Percentiles rank a stretch among this genome's conserved stretches.
These are phyloP conservation scores for Agelas oroides DNA, from an alignment of 37 sponge, comb jelly and placozoan genomes.

Conservation along the genomic window DNA sequence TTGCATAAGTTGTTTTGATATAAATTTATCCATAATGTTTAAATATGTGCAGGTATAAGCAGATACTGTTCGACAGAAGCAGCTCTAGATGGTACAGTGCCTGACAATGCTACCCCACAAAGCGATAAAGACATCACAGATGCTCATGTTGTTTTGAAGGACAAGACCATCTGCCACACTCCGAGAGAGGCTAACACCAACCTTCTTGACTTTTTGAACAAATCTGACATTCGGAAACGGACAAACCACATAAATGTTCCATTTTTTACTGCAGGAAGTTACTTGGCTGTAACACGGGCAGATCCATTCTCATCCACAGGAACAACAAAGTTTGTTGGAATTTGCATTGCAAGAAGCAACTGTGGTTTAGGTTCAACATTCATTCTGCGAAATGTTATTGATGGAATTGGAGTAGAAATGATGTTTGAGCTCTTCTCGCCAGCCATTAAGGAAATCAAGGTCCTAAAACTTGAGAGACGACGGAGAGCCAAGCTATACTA, in stretches of 20 bases:
- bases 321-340: conserved; percentile 77
- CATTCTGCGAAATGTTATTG: conserved; percentile 77
- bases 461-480: conserved; percentile 82
- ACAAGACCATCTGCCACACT: conserved; percentile 39
- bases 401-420: conserved; percentile 76
- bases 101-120: too few species aligned
- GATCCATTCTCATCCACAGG: conserved; percentile 75
- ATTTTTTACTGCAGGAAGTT: conserved; percentile 74
- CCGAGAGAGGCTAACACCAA: conserved; percentile 77
- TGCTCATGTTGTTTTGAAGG: neutral
- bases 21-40: too few species aligned
- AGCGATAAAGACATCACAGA: neutral
- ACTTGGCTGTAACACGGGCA: conserved; percentile 72
- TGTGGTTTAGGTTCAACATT: conserved; percentile 79
- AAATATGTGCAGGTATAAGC: too few species aligned
- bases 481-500: conserved; percentile 84
- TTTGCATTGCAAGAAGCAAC: conserved; percentile 83
- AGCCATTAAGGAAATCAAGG: conserved; percentile 71
- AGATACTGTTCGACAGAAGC: too few species aligned
- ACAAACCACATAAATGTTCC: conserved; percentile 51
- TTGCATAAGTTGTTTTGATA: too few species aligned
- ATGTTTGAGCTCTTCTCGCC: conserved; percentile 89
- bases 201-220: conserved; percentile 72
- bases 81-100: too few species aligned
- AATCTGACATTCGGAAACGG: conserved; percentile 72